phyloP scores from a whole-genome alignment of 1,140 invertebrate genomes.

The Lithobius niger region DNA sequence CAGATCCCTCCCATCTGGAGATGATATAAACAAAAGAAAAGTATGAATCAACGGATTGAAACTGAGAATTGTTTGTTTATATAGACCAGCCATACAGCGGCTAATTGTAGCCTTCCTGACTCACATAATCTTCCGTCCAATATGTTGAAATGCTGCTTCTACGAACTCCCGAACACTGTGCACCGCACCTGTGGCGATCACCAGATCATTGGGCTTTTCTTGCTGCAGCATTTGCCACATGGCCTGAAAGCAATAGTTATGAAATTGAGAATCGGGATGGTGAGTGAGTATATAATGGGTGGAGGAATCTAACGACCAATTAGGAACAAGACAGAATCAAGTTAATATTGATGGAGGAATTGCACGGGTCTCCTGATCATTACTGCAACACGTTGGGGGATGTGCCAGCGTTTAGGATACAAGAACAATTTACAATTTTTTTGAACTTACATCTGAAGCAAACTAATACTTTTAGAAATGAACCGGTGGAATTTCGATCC shows the following conservation, averaged over 20 bases:
- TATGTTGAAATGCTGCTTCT: constrained; percentile 69
- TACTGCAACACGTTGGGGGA: no score
- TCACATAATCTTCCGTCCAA: constrained; percentile 41
- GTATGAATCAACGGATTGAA: constrained; percentile 7
- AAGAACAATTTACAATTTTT: no score
- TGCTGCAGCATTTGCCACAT: constrained; percentile 99
- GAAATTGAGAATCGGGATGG: no score
- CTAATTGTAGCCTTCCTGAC: constrained; percentile 16
- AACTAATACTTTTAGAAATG: no score
- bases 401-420: no score
- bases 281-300: no score
- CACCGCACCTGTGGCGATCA: constrained; percentile 88
- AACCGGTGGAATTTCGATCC: no score
- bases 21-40: constrained; percentile 5
- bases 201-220: constrained; percentile 83
- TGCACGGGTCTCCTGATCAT: no score
- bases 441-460: no score
- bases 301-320: no score
- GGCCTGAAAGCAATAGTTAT: constrained; percentile 44
- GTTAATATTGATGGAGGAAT: no score
- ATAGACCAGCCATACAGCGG: background rate
- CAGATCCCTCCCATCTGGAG: constrained; percentile 78
- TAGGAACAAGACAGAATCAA: no score
- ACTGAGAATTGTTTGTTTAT: background rate
- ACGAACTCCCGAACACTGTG: constrained; percentile 97